Evolutionary conservation across 2,888 invertebrate genomes (phyloP).

Genomic region (Luperina nickerlii): DNA sequence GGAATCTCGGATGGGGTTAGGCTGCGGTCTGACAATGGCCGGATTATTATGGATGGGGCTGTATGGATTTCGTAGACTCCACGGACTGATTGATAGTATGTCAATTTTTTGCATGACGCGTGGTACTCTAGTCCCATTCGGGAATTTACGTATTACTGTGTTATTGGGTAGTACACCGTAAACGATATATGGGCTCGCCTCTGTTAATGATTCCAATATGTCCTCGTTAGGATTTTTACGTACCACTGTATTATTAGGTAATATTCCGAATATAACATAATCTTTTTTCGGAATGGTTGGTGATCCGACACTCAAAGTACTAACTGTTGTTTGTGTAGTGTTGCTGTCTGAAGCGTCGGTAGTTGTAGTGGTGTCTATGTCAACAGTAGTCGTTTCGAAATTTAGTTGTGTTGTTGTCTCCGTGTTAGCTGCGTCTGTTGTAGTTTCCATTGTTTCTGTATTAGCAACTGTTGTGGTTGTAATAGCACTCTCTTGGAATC

Average conservation of each 20-base stretch:
- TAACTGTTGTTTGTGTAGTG: slow-evolving; percentile 73
- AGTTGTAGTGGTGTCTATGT: slow-evolving; percentile 68
- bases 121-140: slow-evolving; percentile 94
- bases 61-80: slow-evolving; percentile 90
- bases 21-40: slow-evolving; percentile 90
- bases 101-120: slow-evolving; percentile 91
- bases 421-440: slow-evolving; percentile 67
- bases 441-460: slow-evolving; percentile 64
- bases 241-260: slow-evolving; percentile 94
- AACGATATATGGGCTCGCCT: slow-evolving; percentile 93
- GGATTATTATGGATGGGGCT: slow-evolving; percentile 91
- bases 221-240: slow-evolving; percentile 93
- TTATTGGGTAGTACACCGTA: slow-evolving; percentile 95
- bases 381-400: slow-evolving; percentile 69
- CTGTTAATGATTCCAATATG: slow-evolving; percentile 92
- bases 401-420: slow-evolving; percentile 73
- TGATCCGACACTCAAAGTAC: slow-evolving; percentile 72
- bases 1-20: slow-evolving; percentile 91
- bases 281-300: slow-evolving; percentile 90
- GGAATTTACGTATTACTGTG: slow-evolving; percentile 94
- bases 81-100: slow-evolving; percentile 91
- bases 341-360: slow-evolving; percentile 65
- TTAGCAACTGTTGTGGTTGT: slow-evolving; percentile 43
- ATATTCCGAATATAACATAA: slow-evolving; percentile 94
- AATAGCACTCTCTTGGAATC: slow-evolving; percentile 53